Base-by-base conservation (phyloP, 2,888 invertebrate species). In the Ditula angustiorana region DNA sequence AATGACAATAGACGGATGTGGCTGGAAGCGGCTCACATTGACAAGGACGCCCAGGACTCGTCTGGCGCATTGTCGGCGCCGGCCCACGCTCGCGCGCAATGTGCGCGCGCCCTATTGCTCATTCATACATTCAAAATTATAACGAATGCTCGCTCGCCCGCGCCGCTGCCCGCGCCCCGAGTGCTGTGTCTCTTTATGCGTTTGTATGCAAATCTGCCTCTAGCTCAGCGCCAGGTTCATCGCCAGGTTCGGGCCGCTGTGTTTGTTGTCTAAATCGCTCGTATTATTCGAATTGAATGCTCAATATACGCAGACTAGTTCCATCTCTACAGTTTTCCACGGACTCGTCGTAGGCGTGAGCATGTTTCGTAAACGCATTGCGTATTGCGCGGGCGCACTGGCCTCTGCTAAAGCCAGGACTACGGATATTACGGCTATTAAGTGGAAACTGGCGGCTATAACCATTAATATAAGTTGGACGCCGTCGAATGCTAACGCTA, bases 91-190 rank as follows among this genome's bases (percentile, higher is more conserved):
- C 74, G 67, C 74, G 78, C 71, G 80, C 80, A 76, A 80, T 79
- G 81, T 85, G 80, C 85, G 86, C 73, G 75, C 86, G 81, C 83
- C 81, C 85, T 81, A 89, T 88, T 92, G 87, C 90, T 90, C 92
- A 92, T 92, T 92, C 92, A 92, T 92, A 90, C 92, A 92, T 92
- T 91, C 90, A 90, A 90, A 89, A 90, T 90, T 85, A 92, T 90
- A 91, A 91, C 91, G 87, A 90, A 88, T 83, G 81, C 83, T 81
- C 76, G 75, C 81, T 86, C 88, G 87, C 90, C 91, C 91, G 90
- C 91, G 86, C 92, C 92, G 88, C 89, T 86, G 82, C 81, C 80
- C 74, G 83, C 79, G 81, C 75, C 80, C 80, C 74, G 83, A 78
- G 82, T 80, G 82, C 80, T 80, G 78, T 84, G 84, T 86, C 86